Evolutionary conservation across 2,797 vertebrate genomes (phyloP), one percentile per base, ranked within the genome.

Genomic region (Periophthalmus magnuspinnatus): DNA sequence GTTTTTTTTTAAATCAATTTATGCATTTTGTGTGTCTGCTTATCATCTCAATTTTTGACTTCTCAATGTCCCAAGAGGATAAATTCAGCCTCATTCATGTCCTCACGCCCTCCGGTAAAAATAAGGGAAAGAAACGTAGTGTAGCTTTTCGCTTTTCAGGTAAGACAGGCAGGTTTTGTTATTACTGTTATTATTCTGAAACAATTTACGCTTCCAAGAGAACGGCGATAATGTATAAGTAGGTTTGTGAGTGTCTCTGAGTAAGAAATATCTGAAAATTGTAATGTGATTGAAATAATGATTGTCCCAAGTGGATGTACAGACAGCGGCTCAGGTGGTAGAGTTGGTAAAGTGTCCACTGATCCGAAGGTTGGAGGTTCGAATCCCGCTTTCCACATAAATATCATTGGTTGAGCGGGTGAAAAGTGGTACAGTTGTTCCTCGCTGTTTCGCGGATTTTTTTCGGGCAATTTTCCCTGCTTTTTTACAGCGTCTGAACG

Each of bases 71-170:
- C 84, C 81, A 19, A 50, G 88, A 81, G 88, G 60, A 65, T 60
- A 67, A 76, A 82, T 38, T 80, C 75, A 78, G 75, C 82, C 85
- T 81, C 82, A 84, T 90, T 89, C 87, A 89, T 63, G 71, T 83
- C 81, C 74, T 87, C 69, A 70, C 76, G 52, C 52, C 67, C 59
- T 67, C 77, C 62, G 75, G 65, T 70, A 71, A 65, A 71, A 62
- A 72, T 73, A 77, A 80, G 82, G 82, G 67, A 58, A 75, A 85
- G 41, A 41, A 41, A 41, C 38, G 70, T 68, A 78, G 56, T 17
- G 59, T 77, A 76, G 74, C 59, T 61, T 74, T 73, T 86, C 75
- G 81, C 52, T 74, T 81, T 81, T 80, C 19, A 65, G 48, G 33
- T 21, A 19, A n/a, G 22, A 16, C 19, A 65, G 48, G 33, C 11